Conservation (phyloP, 2,888 invertebrate genomes). For the Troides helena region DNA sequence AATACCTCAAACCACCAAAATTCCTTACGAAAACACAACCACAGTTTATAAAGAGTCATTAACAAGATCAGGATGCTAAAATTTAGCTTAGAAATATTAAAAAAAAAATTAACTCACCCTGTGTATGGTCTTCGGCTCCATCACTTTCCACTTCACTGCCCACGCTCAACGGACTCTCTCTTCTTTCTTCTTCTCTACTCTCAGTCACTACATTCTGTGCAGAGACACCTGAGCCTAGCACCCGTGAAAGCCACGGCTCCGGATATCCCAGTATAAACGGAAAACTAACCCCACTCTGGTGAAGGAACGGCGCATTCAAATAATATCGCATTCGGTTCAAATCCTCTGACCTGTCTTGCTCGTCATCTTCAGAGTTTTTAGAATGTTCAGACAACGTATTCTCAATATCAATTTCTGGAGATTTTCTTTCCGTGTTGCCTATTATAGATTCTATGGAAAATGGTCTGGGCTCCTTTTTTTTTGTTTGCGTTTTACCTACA, state of each 20-base stretch:
- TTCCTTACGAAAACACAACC: too few species aligned
- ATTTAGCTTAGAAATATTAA: neutral
- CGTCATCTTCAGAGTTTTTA: conserved; percentile 69
- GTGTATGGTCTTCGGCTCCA: conserved; percentile 64
- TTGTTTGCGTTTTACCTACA: conserved; percentile 56
- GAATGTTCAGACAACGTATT: conserved; percentile 66
- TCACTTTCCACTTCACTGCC: conserved; percentile 73
- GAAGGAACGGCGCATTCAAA: conserved; percentile 68
- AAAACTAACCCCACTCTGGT: conserved; percentile 67
- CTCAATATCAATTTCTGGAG: conserved; percentile 73
- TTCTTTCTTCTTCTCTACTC: conserved; percentile 60
- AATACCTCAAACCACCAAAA: too few species aligned
- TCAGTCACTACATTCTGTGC: conserved; percentile 45
- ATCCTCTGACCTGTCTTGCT: conserved; percentile 57
- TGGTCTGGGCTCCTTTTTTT: conserved; percentile 77
- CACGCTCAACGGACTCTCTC: conserved; percentile 73
- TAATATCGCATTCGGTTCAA: conserved; percentile 72
- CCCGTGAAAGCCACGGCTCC: conserved; percentile 70
- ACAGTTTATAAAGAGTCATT: too few species aligned
- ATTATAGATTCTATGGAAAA: conserved; percentile 83
- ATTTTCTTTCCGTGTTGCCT: conserved; percentile 64
- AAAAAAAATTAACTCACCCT: conserved; percentile 53
- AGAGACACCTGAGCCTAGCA: conserved; percentile 50
- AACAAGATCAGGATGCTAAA: neutral
- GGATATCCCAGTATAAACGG: conserved; percentile 72